Conservation (phyloP, 2,113 vertebrate genomes). For the Petrocephalus zakoni region DNA sequence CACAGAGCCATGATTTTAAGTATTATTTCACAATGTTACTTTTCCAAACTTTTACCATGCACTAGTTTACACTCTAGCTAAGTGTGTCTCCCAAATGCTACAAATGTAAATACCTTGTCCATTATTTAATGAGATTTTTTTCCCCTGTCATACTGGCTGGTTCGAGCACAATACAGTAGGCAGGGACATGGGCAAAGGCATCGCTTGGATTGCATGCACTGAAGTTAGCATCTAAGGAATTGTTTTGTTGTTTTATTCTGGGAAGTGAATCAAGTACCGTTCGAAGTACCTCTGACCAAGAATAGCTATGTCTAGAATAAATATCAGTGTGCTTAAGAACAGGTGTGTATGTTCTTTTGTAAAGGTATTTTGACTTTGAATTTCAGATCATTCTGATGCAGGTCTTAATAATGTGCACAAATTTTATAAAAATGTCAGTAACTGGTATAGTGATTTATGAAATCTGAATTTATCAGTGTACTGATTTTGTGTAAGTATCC, state of each 20-base stretch:
- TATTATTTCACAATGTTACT: background rate
- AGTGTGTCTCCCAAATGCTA: too few relatives aligned
- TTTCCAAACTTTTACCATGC: background rate
- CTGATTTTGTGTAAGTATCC: background rate
- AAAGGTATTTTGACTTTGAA: background rate
- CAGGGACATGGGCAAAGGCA: background rate
- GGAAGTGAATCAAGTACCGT: background rate
- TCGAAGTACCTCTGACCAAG: background rate
- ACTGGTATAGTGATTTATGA: background rate
- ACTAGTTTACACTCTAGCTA: background rate
- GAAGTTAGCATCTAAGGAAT: background rate
- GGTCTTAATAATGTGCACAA: background rate
- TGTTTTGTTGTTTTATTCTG: background rate
- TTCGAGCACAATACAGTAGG: background rate
- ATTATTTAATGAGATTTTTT: background rate
- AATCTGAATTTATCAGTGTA: background rate
- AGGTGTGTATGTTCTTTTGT: background rate
- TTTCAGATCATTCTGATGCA: background rate
- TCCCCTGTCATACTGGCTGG: background rate
- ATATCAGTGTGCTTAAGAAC: background rate
- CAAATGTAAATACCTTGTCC: background rate
- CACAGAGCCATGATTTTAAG: background rate
- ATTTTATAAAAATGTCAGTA: background rate
- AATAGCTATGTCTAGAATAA: background rate
- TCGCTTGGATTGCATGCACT: background rate